Evolutionary conservation across 2,797 vertebrate species (phyloP).

Genomic region (Halcyon leucocephala): DNA sequence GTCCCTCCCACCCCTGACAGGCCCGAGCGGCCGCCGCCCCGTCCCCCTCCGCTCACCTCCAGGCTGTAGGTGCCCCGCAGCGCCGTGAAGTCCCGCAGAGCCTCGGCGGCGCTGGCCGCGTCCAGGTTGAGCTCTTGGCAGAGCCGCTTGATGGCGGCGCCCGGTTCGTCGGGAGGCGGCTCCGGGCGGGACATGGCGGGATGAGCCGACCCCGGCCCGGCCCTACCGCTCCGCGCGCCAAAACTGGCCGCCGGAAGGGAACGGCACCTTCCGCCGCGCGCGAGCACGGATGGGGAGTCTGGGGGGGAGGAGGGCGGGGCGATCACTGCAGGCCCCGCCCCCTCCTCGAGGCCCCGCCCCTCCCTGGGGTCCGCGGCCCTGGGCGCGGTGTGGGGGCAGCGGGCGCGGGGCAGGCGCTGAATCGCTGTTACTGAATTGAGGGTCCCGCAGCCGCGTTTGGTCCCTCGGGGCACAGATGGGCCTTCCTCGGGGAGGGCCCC

Average conservation of each 20-base stretch:
- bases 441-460: no score
- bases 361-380: no score
- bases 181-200: neutral
- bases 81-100: neutral
- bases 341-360: no score
- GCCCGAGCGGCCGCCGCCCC: neutral
- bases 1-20: neutral
- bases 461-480: no score
- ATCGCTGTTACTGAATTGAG: no score
- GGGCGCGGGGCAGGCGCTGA: no score
- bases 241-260: neutral
- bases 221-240: neutral
- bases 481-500: no score
- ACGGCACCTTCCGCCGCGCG: neutral
- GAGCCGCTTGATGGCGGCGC: neutral
- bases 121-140: slow-evolving; percentile 13
- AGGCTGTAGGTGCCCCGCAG: slow-evolving; percentile 7
- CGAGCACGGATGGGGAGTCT: no score
- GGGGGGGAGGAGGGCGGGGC: neutral
- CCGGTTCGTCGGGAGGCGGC: neutral
- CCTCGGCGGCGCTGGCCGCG: neutral
- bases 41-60: neutral
- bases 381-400: no score
- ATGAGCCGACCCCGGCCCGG: neutral
- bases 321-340: no score